These are phyloP conservation scores for Spea bombifrons DNA, from an alignment of 2,113 vertebrate genomes.

Conservation along the genomic window DNA sequence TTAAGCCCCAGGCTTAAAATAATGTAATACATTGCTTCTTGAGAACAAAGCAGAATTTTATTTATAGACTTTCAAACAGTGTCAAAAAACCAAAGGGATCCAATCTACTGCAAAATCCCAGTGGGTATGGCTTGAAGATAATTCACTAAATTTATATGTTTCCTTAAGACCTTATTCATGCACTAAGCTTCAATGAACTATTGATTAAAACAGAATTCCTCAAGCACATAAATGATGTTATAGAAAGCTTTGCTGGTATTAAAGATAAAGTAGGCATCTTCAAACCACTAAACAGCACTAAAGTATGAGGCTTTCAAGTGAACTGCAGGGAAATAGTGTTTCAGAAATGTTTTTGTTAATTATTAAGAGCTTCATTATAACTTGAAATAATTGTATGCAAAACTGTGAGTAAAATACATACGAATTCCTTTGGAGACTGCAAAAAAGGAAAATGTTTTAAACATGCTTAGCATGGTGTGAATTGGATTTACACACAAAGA, in stretches of 20 bases:
- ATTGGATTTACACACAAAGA: too few species aligned
- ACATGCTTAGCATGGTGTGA: too few species aligned
- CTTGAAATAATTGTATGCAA: too few species aligned
- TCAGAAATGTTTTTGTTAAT: too few species aligned
- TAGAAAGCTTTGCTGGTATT: conserved; percentile 21
- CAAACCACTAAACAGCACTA: conserved; percentile 9
- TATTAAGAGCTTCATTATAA: too few species aligned
- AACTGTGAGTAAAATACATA: too few species aligned
- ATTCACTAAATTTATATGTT: conserved; percentile 44
- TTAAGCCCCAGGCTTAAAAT: conserved; percentile 21
- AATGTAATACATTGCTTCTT: conserved; percentile 22
- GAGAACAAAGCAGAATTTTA: conserved; percentile 32
- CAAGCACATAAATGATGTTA: conserved; percentile 40
- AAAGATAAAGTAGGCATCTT: conserved; percentile 28
- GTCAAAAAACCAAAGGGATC: conserved; percentile 21
- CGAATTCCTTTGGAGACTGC: too few species aligned
- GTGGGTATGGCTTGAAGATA: conserved; percentile 33
- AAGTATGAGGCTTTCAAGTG: conserved; percentile 2
- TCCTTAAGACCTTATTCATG: conserved; percentile 41
- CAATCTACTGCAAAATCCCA: conserved; percentile 35
- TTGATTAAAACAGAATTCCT: conserved; percentile 43
- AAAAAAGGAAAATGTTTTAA: too few species aligned
- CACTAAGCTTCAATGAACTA: conserved; percentile 45
- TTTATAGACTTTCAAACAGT: conserved; percentile 42
- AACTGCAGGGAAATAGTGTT: conserved; percentile 1